Evolutionary conservation across 2,888 invertebrate genomes (phyloP).

Genomic region (Agriopis aurantiaria): DNA sequence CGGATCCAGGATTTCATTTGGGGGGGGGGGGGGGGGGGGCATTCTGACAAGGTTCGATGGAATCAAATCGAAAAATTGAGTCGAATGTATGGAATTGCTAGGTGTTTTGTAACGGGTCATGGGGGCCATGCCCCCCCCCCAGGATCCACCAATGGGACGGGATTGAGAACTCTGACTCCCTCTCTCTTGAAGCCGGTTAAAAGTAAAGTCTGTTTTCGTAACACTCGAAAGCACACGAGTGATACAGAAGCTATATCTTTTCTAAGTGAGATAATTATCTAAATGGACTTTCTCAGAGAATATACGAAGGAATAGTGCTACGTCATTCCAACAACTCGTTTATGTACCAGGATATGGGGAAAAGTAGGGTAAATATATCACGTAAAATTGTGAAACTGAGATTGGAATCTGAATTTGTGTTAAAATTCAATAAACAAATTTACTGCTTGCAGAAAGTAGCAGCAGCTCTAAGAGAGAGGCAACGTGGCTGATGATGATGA

Average conservation of each 20-base stretch:
- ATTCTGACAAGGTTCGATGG: no score
- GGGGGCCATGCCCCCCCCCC: no score
- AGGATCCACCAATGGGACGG: no score
- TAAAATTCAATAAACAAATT: not conserved
- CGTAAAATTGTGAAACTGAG: not conserved
- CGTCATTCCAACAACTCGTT: slow-evolving; percentile 32
- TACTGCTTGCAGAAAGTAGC: not conserved
- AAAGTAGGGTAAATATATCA: slow-evolving; percentile 28
- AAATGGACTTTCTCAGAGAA: slow-evolving; percentile 44
- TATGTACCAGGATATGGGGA: slow-evolving; percentile 35
- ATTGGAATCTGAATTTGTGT: not conserved
- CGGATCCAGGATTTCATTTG: no score
- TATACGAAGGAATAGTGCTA: slow-evolving; percentile 32
- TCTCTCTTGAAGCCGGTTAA: not conserved
- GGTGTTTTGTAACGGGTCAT: no score
- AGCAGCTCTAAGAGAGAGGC: no score
- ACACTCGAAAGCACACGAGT: slow-evolving; percentile 12
- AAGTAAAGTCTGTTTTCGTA: not conserved
- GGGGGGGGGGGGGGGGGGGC: no score
- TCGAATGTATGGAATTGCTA: no score
- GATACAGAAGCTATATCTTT: slow-evolving; percentile 11
- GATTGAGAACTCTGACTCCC: no score
- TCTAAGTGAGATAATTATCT: slow-evolving; percentile 34
- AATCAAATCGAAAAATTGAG: no score
- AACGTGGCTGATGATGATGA: no score